A percentile compares a stretch with the other conserved stretches of the same genome.
phyloP scores from a whole-genome alignment of 2,888 invertebrate species.

The Protodeltote pygarga region DNA sequence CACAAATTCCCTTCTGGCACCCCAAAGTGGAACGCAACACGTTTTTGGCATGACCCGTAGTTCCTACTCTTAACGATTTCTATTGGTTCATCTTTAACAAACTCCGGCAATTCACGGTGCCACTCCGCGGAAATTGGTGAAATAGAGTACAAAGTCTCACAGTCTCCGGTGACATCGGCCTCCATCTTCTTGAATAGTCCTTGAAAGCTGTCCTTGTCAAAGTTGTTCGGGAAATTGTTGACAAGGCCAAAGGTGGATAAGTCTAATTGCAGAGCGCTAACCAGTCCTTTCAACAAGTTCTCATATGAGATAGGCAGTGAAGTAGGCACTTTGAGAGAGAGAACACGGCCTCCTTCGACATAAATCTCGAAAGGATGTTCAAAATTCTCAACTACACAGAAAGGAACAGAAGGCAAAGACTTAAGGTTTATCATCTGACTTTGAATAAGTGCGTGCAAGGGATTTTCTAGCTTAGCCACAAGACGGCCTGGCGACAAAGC shows the following conservation, averaged over 20 bases:
- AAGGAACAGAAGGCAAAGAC: constrained; percentile 75
- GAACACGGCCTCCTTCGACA: constrained; percentile 87
- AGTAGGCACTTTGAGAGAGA: constrained; percentile 84
- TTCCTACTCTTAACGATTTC: constrained; percentile 89
- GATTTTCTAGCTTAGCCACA: constrained; percentile 75
- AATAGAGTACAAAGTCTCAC: constrained; percentile 89
- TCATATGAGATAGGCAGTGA: constrained; percentile 87
- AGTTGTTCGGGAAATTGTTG: constrained; percentile 76
- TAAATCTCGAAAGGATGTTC: constrained; percentile 88
- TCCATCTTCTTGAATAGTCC: constrained; percentile 90
- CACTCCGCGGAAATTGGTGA: constrained; percentile 86
- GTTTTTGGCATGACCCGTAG: constrained; percentile 87
- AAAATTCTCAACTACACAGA: constrained; percentile 82
- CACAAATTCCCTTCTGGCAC: constrained; percentile 84
- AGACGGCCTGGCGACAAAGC: constrained; percentile 79
- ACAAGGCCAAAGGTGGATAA: constrained; percentile 86
- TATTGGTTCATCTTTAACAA: constrained; percentile 78
- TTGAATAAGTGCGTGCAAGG: constrained; percentile 85
- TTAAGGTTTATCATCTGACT: constrained; percentile 80
- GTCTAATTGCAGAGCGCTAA: constrained; percentile 90
- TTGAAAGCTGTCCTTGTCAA: constrained; percentile 75
- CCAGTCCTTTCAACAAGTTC: constrained; percentile 90
- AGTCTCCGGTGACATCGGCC: constrained; percentile 89
- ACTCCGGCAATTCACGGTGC: constrained; percentile 82
- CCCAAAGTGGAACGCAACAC: constrained; percentile 88